Evolutionary conservation across 2,888 invertebrate species (phyloP).

Genomic region (Hedya salicella): DNA sequence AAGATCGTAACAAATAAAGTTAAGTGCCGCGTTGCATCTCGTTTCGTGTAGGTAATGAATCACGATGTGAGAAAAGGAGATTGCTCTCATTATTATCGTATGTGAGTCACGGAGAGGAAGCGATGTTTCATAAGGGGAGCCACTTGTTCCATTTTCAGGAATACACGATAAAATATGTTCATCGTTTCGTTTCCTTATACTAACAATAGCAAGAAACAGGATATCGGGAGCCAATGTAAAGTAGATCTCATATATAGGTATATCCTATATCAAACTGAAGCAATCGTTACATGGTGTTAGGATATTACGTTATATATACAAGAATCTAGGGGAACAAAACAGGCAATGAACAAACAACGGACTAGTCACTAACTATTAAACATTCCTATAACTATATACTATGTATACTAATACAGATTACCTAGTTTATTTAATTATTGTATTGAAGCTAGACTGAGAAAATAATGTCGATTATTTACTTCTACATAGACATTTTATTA

Average conservation of each 20-base stretch:
- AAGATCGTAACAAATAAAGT: conserved; percentile 73
- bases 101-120: conserved; percentile 72
- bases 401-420: too few relatives aligned
- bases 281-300: too few relatives aligned
- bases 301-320: not conserved
- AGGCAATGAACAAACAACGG: not conserved
- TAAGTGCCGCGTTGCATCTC: conserved; percentile 64
- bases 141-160: conserved; percentile 18
- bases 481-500: too few relatives aligned
- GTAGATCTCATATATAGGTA: too few relatives aligned
- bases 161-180: conserved; percentile 15
- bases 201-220: too few relatives aligned
- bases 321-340: not conserved
- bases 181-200: too few relatives aligned
- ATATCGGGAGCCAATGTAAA: not conserved
- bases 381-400: too few relatives aligned
- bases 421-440: too few relatives aligned
- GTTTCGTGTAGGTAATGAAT: conserved; percentile 73
- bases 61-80: conserved; percentile 81
- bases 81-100: conserved; percentile 75
- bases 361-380: not conserved
- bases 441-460: too few relatives aligned
- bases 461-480: too few relatives aligned
- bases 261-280: not conserved
- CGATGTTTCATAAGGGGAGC: conserved; percentile 48